phyloP scores from a whole-genome alignment of 2,797 vertebrate genomes.

The Sibirionetta formosa region DNA sequence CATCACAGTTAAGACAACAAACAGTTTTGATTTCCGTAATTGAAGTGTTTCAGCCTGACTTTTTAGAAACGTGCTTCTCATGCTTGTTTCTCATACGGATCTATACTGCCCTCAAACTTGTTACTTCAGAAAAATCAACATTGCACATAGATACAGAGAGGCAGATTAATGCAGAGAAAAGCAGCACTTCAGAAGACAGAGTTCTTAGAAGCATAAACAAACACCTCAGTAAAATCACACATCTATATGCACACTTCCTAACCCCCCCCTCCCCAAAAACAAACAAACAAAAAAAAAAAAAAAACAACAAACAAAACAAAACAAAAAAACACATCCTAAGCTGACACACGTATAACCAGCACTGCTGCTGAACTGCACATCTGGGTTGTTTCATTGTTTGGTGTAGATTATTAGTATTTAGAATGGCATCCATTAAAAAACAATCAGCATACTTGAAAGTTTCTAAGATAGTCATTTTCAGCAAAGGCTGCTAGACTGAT shows the following conservation, averaged over 20 bases:
- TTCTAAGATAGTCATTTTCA: neutral
- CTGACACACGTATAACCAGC: neutral
- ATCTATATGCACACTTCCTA: neutral
- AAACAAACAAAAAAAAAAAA: fast-evolving
- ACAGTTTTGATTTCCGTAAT: neutral
- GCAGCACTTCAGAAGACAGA: neutral
- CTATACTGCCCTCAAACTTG: neutral
- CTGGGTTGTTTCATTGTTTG: neutral
- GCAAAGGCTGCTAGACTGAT: neutral
- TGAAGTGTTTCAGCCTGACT: neutral
- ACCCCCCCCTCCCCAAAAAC: neutral
- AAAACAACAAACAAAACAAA: too few relatives aligned
- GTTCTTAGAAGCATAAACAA: neutral
- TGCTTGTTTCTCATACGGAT: neutral
- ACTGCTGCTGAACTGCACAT: neutral
- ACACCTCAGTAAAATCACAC: neutral
- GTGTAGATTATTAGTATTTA: too few relatives aligned
- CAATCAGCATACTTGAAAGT: neutral
- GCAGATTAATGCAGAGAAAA: neutral
- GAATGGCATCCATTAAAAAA: too few relatives aligned
- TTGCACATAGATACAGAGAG: neutral
- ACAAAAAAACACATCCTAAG: too few relatives aligned
- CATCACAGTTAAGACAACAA: neutral
- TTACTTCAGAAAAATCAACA: neutral
- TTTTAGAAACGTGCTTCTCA: neutral